Evolutionary conservation across 2,113 vertebrate genomes (phyloP).

Genomic region (Cariama cristata): DNA sequence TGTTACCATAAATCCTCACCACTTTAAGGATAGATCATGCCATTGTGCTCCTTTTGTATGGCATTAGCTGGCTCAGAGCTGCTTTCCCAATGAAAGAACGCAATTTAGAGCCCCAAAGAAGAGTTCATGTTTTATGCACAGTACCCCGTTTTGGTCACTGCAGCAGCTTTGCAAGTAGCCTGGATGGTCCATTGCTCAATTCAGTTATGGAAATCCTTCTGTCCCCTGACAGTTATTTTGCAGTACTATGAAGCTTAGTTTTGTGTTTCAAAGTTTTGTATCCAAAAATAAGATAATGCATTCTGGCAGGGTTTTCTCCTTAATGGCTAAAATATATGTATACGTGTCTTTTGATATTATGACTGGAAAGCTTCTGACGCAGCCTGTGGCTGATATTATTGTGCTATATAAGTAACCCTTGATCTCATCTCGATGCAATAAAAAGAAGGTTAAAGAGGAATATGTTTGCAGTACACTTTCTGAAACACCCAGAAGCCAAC

Average conservation of each 20-base stretch:
- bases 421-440: background rate
- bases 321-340: conserved; percentile 55
- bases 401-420: conserved; percentile 55
- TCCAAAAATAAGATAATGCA: conserved; percentile 47
- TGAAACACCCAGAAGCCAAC: conserved; percentile 2
- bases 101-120: background rate
- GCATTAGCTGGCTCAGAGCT: background rate
- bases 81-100: background rate
- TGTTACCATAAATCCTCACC: background rate
- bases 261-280: conserved; percentile 50
- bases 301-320: conserved; percentile 64
- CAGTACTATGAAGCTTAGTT: background rate
- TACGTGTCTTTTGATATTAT: conserved; percentile 43
- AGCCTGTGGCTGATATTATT: conserved; percentile 55
- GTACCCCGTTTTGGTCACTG: background rate
- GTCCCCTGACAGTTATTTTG: background rate
- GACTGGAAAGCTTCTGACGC: conserved; percentile 19
- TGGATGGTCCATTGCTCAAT: background rate
- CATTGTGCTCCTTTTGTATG: background rate
- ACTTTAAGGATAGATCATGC: background rate
- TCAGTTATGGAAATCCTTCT: conserved; percentile 39
- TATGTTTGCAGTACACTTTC: background rate
- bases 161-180: conserved; percentile 10
- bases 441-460: conserved; percentile 68
- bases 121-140: background rate